These are phyloP conservation scores for Psix sp. DNA, from an alignment of 1,140 invertebrate species.

Conservation along the genomic window DNA sequence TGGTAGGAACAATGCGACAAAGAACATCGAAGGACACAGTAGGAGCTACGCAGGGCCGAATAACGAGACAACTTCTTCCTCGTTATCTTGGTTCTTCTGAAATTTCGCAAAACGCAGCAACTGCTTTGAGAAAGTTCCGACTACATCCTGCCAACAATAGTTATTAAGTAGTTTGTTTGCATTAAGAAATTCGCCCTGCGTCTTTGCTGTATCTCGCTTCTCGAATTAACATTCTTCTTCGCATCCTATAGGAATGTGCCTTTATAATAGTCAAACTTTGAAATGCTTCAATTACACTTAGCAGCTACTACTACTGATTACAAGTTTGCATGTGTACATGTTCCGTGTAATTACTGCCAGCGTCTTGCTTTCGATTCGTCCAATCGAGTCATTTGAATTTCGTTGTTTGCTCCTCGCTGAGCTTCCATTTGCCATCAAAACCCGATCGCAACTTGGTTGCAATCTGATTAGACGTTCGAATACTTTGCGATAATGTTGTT, in stretches of 20 bases:
- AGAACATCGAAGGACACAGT: conserved; percentile 45
- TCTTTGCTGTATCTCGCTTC: conserved; percentile 44
- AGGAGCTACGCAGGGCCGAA: conserved; percentile 11
- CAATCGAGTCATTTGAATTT: conserved; percentile 44
- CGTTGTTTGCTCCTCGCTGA: conserved; percentile 5
- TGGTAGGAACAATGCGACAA: conserved; percentile 36
- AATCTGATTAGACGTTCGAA: conserved; percentile 26
- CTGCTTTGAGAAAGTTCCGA: conserved; percentile 55
- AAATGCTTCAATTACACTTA: conserved; percentile 58
- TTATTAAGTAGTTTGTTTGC: conserved; percentile 71
- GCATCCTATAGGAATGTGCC: conserved; percentile 47
- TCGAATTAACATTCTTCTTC: conserved; percentile 60
- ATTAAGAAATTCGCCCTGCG: conserved; percentile 66
- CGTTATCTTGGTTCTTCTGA: conserved; percentile 49
- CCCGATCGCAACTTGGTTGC: conserved; percentile 10
- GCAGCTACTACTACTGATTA: conserved; percentile 51
- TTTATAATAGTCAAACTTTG: conserved; percentile 61
- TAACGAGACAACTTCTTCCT: conserved; percentile 53
- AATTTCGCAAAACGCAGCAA: conserved; percentile 55
- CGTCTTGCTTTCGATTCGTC: conserved; percentile 43
- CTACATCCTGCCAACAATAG: conserved; percentile 64
- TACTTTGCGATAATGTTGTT: conserved; percentile 2
- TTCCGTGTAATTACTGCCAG: conserved; percentile 34
- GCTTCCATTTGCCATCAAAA: conserved; percentile 33
- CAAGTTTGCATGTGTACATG: conserved; percentile 45